Evolutionary conservation across 2,888 invertebrate species (phyloP), one percentile per base, ranked within the genome.

Genomic region (Mylabris sibirica): DNA sequence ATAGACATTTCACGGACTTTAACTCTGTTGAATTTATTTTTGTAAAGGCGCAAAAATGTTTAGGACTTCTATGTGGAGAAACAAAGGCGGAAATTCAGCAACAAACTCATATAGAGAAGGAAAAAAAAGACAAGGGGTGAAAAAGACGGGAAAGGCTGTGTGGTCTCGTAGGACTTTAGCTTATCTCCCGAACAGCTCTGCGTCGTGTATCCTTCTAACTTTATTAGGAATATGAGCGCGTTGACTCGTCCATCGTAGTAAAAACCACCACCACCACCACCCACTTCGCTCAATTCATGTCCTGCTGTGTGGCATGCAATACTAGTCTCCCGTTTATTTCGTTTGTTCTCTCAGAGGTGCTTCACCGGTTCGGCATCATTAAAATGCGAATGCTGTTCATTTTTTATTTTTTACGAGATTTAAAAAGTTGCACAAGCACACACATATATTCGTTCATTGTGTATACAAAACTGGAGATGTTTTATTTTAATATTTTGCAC

Each of bases 371-470:
- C 73, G 65, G 74, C 72, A 73, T 76, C 78, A 77, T 78, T 78
- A 78, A 78, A 78, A 78, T 78, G 78, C 78, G 78, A 78, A 77
- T 77, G 78, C 75, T 78, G 78, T 78, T 75, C 78, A 78, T 78
- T 77, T 78, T 77, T 77, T 76, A 78, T 78, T 78, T 78, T 77
- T 77, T 77, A 74, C 76, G 74, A 75, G 76, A 77, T 76, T 77
- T 77, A 76, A 77, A 77, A 77, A 77, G 72, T 77, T 74, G 74
- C 76, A 72, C 69, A 67, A 74, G 67, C 67, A 60, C 71, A 73
- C 72, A n/a, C 30, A 30, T 30, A 30, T 8, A 30, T 30, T 30
- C 30, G 30, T n/a, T n/a, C 30, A 30, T 30, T 30, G 30, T 30
- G 8, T 30, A 30, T 3, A 30, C 30, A 30, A 30, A 30, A 30